Conservation (phyloP, 2,888 invertebrate species). For the Augochlorella aurata region DNA sequence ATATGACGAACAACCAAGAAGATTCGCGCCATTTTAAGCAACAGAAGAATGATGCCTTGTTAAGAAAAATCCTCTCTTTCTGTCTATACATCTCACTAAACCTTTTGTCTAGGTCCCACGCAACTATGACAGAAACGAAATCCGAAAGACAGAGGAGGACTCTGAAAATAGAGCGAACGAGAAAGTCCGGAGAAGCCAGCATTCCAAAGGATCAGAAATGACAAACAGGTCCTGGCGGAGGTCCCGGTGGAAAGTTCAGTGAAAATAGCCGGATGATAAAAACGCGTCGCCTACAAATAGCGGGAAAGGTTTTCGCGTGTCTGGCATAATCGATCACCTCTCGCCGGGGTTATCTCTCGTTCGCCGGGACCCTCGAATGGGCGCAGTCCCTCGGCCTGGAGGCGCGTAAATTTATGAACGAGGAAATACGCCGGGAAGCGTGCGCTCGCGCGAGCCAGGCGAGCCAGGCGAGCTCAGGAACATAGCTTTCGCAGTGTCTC, state of each 20-base stretch:
- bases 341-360: constrained; percentile 48
- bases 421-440: constrained; percentile 70
- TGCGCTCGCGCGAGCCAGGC: constrained; percentile 38
- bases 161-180: neutral
- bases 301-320: constrained; percentile 17
- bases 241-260: neutral
- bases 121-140: too few relatives aligned
- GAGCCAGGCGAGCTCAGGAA: constrained; percentile 21
- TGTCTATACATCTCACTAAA: too few relatives aligned
- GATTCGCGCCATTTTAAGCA: too few relatives aligned
- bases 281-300: neutral
- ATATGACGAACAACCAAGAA: too few relatives aligned
- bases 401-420: constrained; percentile 76
- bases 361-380: constrained; percentile 51
- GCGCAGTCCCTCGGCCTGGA: constrained; percentile 56
- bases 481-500: constrained; percentile 69
- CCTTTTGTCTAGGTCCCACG: too few relatives aligned
- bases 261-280: constrained; percentile 7
- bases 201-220: neutral
- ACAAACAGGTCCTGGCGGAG: neutral
- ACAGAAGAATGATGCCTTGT: too few relatives aligned
- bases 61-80: too few relatives aligned
- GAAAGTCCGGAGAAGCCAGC: neutral
- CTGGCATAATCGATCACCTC: constrained; percentile 20
- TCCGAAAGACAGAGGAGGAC: neutral